A percentile compares a stretch with the other conserved stretches of the same genome.
Conservation (phyloP, 2,888 invertebrate genomes). For the Sipha maydis region DNA sequence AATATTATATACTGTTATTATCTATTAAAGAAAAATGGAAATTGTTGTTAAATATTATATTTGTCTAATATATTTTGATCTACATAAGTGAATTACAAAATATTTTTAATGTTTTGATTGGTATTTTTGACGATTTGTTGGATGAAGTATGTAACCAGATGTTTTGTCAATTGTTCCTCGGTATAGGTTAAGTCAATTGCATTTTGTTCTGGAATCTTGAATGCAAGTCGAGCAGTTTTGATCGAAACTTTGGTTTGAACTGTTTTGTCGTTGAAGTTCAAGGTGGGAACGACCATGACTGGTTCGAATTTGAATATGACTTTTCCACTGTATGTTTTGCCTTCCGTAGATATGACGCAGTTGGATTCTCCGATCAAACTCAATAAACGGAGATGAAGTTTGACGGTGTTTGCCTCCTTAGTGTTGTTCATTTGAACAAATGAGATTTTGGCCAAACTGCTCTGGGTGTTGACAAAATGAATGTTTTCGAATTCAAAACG, state of each 20-base stretch:
- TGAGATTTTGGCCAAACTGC: constrained; percentile 32
- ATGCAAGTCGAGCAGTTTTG: background rate
- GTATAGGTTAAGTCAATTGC: background rate
- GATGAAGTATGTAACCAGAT: background rate
- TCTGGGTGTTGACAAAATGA: constrained; percentile 2
- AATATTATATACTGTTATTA: background rate
- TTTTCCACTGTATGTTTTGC: background rate
- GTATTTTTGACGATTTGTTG: background rate
- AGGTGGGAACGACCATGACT: background rate
- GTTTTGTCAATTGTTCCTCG: background rate
- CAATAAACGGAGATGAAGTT: constrained; percentile 14
- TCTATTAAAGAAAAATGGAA: background rate
- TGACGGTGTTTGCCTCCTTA: background rate
- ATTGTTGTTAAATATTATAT: background rate
- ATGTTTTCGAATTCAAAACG: constrained; percentile 2
- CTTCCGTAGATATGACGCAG: background rate
- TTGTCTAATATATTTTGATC: background rate
- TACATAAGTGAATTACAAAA: background rate
- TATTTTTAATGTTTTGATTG: background rate
- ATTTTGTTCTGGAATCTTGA: background rate
- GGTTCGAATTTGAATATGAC: background rate
- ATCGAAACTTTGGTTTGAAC: background rate
- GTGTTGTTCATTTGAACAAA: constrained; percentile 26
- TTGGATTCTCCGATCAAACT: constrained; percentile 5
- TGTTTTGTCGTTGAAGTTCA: constrained; percentile 18